Conservation (phyloP, 2,888 invertebrate genomes). For the Hypomecis atomaria region DNA sequence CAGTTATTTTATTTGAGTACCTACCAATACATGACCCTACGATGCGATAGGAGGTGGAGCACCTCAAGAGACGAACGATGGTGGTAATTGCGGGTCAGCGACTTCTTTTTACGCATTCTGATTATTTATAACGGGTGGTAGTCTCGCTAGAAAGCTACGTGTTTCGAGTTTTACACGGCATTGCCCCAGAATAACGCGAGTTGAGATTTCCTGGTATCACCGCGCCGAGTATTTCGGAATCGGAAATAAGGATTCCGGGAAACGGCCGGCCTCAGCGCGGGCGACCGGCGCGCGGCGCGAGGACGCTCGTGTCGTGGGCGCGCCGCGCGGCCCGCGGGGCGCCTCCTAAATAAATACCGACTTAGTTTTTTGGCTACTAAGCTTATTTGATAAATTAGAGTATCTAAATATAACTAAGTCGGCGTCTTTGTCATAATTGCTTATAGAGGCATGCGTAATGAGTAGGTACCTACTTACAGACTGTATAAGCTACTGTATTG, state of each 20-base stretch:
- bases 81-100: slow-evolving; percentile 71
- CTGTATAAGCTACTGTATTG: no score
- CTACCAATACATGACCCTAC: slow-evolving; percentile 3
- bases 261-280: slow-evolving; percentile 71
- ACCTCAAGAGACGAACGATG: slow-evolving; percentile 48
- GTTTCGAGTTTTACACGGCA: slow-evolving; percentile 77
- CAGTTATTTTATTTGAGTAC: slow-evolving; percentile 46
- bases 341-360: no score
- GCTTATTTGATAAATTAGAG: no score
- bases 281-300: slow-evolving; percentile 46
- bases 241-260: slow-evolving; percentile 81
- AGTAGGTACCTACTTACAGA: no score
- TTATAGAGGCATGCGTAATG: no score
- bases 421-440: no score
- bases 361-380: no score
- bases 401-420: no score
- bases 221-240: slow-evolving; percentile 79
- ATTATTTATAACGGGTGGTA: slow-evolving; percentile 77
- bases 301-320: slow-evolving; percentile 23
- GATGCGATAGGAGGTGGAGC: neutral
- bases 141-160: slow-evolving; percentile 75
- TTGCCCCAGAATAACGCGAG: slow-evolving; percentile 79
- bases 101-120: slow-evolving; percentile 73
- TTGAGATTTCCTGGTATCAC: slow-evolving; percentile 77
- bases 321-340: neutral